phyloP scores from a whole-genome alignment of 2,888 invertebrate genomes.

The Camptogramma bilineatum region DNA sequence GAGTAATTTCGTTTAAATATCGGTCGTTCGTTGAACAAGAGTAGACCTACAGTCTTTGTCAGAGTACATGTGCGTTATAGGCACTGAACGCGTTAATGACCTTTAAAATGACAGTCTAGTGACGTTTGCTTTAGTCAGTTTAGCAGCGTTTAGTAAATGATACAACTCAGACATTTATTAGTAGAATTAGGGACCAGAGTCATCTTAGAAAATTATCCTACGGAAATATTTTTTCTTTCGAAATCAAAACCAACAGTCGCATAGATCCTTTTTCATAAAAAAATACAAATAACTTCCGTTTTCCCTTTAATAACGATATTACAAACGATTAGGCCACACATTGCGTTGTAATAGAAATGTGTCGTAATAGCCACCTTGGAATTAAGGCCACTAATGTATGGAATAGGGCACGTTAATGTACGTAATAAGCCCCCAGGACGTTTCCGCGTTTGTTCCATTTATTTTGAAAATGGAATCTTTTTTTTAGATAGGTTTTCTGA shows the following conservation, averaged over 20 bases:
- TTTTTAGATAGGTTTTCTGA: not conserved
- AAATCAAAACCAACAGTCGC: slow-evolving; percentile 4
- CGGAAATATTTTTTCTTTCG: not conserved
- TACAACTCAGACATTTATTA: too few relatives aligned
- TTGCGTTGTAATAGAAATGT: slow-evolving; percentile 42
- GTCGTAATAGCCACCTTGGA: slow-evolving; percentile 39
- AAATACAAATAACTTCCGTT: slow-evolving; percentile 37
- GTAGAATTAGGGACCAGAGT: too few relatives aligned
- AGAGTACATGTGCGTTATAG: too few relatives aligned
- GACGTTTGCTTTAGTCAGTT: too few relatives aligned
- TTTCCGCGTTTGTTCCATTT: slow-evolving; percentile 34
- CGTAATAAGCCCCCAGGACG: slow-evolving; percentile 34
- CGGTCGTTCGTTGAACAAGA: too few relatives aligned
- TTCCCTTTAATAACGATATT: slow-evolving; percentile 27
- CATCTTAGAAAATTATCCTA: too few relatives aligned
- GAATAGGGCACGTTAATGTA: slow-evolving; percentile 28
- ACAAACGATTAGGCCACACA: slow-evolving; percentile 40
- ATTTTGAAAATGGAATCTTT: slow-evolving; percentile 19
- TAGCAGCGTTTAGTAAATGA: too few relatives aligned
- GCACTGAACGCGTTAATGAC: too few relatives aligned
- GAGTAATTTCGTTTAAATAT: too few relatives aligned
- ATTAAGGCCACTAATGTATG: slow-evolving; percentile 35
- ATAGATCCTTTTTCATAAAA: slow-evolving; percentile 22
- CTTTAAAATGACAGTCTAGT: too few relatives aligned
- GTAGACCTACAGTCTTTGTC: too few relatives aligned